Percentiles rank a stretch among this genome's conserved stretches.
phyloP scores from a whole-genome alignment of 2,888 invertebrate species.

The Macroteleia sp. region DNA sequence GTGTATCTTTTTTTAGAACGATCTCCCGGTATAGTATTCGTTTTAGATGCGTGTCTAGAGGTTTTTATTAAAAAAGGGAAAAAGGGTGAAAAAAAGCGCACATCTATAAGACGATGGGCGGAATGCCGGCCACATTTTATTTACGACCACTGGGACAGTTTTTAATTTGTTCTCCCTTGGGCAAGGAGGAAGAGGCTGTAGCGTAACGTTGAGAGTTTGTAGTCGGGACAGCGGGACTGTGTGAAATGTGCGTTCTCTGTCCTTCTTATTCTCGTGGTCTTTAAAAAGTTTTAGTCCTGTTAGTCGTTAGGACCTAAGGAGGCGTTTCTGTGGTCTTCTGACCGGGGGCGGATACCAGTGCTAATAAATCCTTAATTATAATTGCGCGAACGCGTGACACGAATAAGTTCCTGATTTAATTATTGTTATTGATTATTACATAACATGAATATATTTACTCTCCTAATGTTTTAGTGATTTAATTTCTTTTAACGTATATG shows the following conservation, averaged over 20 bases:
- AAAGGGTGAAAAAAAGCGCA: constrained; percentile 51
- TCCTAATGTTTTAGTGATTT: constrained; percentile 3
- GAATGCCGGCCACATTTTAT: constrained; percentile 82
- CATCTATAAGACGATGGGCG: constrained; percentile 78
- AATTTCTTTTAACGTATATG: constrained; percentile 26
- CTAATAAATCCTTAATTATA: constrained; percentile 84
- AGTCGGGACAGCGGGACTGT: constrained; percentile 52
- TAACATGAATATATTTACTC: constrained; percentile 44
- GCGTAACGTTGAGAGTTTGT: constrained; percentile 53
- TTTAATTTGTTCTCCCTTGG: constrained; percentile 83
- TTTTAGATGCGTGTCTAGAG: constrained; percentile 80
- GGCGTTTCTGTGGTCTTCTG: constrained; percentile 80
- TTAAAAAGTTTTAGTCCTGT: constrained; percentile 81
- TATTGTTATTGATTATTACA: constrained; percentile 75
- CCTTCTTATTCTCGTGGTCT: constrained; percentile 70
- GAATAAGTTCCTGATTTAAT: constrained; percentile 83
- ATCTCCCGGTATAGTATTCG: constrained; percentile 78
- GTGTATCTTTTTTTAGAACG: constrained; percentile 23
- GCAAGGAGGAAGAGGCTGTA: constrained; percentile 67
- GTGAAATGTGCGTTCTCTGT: constrained; percentile 61
- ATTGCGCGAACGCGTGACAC: constrained; percentile 83
- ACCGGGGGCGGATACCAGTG: constrained; percentile 74
- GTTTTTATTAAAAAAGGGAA: constrained; percentile 73
- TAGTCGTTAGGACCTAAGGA: constrained; percentile 80
- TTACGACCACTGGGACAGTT: constrained; percentile 84